phyloP scores from a whole-genome alignment of 2,113 vertebrate genomes.

The Xenus cinereus region DNA sequence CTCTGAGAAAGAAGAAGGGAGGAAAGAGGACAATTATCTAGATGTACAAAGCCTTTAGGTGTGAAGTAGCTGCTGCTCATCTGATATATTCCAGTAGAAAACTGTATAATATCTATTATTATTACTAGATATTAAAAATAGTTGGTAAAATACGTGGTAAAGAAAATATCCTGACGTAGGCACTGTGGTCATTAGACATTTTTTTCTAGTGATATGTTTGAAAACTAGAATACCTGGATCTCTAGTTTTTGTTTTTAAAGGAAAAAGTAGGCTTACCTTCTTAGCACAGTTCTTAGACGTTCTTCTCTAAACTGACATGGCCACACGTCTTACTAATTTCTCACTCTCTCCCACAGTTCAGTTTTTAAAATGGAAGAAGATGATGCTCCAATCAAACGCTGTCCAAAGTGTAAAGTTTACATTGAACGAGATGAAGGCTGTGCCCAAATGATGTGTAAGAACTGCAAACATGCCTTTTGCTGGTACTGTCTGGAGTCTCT shows the following conservation, averaged over 20 bases:
- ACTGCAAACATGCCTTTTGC: slow-evolving; percentile 98
- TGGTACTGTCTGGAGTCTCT: slow-evolving; percentile 99
- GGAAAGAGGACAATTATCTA: background rate
- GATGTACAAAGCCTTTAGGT: background rate
- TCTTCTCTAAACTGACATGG: background rate
- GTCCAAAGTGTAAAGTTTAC: slow-evolving; percentile 98
- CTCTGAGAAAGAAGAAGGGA: background rate
- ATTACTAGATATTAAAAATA: background rate
- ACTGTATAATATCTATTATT: background rate
- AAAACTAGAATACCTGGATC: background rate
- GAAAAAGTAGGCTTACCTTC: background rate
- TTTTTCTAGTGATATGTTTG: background rate
- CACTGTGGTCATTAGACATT: background rate
- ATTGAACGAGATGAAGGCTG: slow-evolving; percentile 98
- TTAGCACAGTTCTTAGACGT: background rate
- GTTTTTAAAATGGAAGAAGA: slow-evolving; percentile 89
- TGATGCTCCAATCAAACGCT: slow-evolving; percentile 94
- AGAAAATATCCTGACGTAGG: background rate
- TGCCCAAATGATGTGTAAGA: slow-evolving; percentile 99
- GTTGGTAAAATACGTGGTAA: background rate
- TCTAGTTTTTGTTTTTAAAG: background rate
- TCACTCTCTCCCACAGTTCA: slow-evolving; percentile 73
- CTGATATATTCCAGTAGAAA: background rate
- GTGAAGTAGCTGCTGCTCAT: background rate
- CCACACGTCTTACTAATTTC: background rate